A percentile compares a stretch with the other conserved stretches of the same genome.
Evolutionary conservation across 2,113 vertebrate species (phyloP).

Genomic region (Phalacrocorax pelagicus): DNA sequence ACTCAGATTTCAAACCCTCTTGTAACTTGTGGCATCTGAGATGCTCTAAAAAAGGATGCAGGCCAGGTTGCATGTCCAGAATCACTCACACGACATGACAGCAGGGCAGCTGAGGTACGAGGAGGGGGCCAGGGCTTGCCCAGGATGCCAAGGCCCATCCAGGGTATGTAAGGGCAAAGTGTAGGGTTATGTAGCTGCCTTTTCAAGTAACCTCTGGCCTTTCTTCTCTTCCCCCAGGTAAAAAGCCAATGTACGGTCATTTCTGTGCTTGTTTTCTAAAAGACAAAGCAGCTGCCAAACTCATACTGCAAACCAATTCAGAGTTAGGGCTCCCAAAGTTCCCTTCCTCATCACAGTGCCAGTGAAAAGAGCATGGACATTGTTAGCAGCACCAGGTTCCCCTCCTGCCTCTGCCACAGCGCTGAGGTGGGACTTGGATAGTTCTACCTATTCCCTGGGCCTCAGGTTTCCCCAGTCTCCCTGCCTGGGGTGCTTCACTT

Average conservation of each 20-base stretch:
- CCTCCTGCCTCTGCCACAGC: not conserved
- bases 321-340: not conserved
- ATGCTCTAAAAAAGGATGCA: not conserved
- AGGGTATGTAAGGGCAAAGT: not conserved
- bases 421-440: not conserved
- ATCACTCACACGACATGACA: accelerated
- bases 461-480: not conserved
- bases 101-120: accelerated
- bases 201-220: not conserved
- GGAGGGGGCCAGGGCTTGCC: not conserved
- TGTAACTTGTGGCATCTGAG: too few species aligned
- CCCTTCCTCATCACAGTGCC: not conserved
- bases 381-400: not conserved
- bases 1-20: not conserved
- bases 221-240: not conserved
- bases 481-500: not conserved
- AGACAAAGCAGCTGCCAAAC: not conserved
- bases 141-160: not conserved
- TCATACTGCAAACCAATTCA: not conserved
- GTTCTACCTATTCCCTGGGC: not conserved
- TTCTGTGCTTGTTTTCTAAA: not conserved
- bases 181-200: not conserved
- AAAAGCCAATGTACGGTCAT: not conserved
- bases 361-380: not conserved
- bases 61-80: not conserved